These are phyloP conservation scores for Hedychridium roseum DNA, from an alignment of 2,888 invertebrate genomes.

Conservation along the genomic window DNA sequence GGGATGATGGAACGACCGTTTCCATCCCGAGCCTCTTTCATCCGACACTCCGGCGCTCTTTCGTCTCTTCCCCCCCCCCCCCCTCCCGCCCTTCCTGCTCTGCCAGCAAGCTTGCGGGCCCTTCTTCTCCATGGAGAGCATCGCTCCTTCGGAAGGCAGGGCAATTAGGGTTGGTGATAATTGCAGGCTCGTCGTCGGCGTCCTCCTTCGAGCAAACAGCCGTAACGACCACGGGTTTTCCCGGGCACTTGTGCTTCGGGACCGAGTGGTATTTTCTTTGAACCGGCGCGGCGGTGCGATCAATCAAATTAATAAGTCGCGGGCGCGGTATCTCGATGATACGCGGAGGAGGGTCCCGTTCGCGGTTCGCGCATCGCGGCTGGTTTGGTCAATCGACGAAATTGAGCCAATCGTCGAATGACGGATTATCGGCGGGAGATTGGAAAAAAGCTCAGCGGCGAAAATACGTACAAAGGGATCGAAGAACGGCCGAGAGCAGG, in stretches of 20 bases:
- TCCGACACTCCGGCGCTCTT: conserved; percentile 23
- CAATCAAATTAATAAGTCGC: conserved; percentile 63
- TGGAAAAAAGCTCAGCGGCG: not conserved
- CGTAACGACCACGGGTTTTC: too few species aligned
- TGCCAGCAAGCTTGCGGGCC: not conserved
- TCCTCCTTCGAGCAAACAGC: too few species aligned
- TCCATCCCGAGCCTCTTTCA: conserved; percentile 25
- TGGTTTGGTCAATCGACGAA: conserved; percentile 56
- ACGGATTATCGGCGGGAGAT: conserved; percentile 25
- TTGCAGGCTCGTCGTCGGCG: conserved; percentile 9
- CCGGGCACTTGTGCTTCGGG: not conserved
- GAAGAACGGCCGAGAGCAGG: conserved; percentile 12
- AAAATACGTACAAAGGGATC: not conserved
- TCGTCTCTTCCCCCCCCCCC: conserved; percentile 1
- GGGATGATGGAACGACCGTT: conserved; percentile 34
- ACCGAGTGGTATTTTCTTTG: not conserved
- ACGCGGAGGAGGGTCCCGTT: conserved; percentile 27
- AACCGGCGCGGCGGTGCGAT: conserved; percentile 25
- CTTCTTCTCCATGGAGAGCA: not conserved
- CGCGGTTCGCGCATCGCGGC: conserved; percentile 50
- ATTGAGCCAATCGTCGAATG: conserved; percentile 53
- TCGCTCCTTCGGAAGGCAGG: conserved; percentile 7
- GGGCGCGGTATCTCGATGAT: conserved; percentile 48
- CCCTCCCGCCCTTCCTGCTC: conserved; percentile 6
- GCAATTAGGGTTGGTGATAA: conserved; percentile 27